Percentiles rank a stretch among this genome's conserved stretches.
phyloP scores from a whole-genome alignment of 92 coral and sea anemone species.

The Pocillopora grandis region DNA sequence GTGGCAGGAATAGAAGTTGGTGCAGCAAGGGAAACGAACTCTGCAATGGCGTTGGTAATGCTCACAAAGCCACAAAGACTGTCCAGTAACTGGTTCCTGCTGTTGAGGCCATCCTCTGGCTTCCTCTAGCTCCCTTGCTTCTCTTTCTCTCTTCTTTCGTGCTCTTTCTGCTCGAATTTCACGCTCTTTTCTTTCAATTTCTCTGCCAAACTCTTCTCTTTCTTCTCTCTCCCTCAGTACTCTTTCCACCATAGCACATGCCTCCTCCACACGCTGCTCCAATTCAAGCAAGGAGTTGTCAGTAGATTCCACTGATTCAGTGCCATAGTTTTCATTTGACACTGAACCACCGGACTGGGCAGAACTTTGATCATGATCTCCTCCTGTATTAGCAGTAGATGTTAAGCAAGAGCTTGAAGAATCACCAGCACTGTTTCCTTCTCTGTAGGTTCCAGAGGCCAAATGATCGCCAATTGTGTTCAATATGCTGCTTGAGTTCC shows the following conservation, averaged over 20 bases:
- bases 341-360: no score
- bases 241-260: slow-evolving; percentile 25
- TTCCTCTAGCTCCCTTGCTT: slow-evolving; percentile 14
- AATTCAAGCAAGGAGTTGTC: slow-evolving; percentile 1
- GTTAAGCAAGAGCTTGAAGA: no score
- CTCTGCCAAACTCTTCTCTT: slow-evolving; percentile 19
- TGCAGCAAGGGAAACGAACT: slow-evolving; percentile 69
- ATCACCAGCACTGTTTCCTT: no score
- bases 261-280: slow-evolving; percentile 29
- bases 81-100: neutral
- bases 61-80: slow-evolving; percentile 56
- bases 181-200: slow-evolving; percentile 16
- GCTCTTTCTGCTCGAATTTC: slow-evolving; percentile 26
- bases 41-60: slow-evolving; percentile 69
- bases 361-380: no score
- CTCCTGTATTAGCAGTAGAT: no score
- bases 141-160: slow-evolving; percentile 4
- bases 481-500: no score
- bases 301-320: neutral
- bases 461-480: no score
- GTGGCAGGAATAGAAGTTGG: slow-evolving; percentile 69
- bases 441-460: no score
- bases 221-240: slow-evolving; percentile 26
- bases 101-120: slow-evolving; percentile 9
- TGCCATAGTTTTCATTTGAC: neutral